Evolutionary conservation across 1,140 invertebrate species (phyloP), one percentile per base, ranked within the genome.

Genomic region (Aphelenchoides avenae): DNA sequence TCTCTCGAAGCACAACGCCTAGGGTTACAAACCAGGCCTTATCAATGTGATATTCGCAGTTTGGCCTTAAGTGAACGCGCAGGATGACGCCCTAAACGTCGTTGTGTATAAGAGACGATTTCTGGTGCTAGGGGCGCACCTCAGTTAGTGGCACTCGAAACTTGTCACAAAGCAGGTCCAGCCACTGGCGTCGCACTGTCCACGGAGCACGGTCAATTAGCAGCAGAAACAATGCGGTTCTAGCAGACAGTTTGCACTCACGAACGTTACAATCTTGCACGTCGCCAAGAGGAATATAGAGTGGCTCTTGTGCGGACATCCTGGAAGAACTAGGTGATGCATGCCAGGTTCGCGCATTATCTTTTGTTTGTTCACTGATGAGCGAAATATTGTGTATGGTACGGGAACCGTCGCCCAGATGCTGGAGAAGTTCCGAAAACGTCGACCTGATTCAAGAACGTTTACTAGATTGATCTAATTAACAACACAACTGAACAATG

Each of bases 1-100:
- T 55, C 26, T 34, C n/a, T 52, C 3, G 3, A 53, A 9, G 50
- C 7, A 15, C 5, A 15, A n/a, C 15, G 41, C 9, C 13, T 31
- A 7, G 1, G 11, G 11, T 36, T 9, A n/a, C n/a, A n/a, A n/a
- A 53, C 52, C 52, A 53, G 9, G 34, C 24, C 18, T 53, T 53
- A 9, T 53, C 52, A 54, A 53, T 53, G 24, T 53, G 48, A 13
- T 5, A 48, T 22, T 52, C 40, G 20, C 22, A 13, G 11, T 22
- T 1, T 13, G n/a, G 29, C 9, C 49, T 9, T n/a, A 29, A 11
- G 0, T 11, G 27, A 3, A 52, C 24, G n/a, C 29, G 7, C 13
- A 52, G 22, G n/a, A 52, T 18, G 24, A 52, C 1, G 34, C 41
- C 49, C 49, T 13, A 52, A 52, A n/a, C n/a, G n/a, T n/a, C n/a